Evolutionary conservation across 2,888 invertebrate genomes (phyloP), one percentile per base, ranked within the genome.

Genomic region (Dryococelus australis): DNA sequence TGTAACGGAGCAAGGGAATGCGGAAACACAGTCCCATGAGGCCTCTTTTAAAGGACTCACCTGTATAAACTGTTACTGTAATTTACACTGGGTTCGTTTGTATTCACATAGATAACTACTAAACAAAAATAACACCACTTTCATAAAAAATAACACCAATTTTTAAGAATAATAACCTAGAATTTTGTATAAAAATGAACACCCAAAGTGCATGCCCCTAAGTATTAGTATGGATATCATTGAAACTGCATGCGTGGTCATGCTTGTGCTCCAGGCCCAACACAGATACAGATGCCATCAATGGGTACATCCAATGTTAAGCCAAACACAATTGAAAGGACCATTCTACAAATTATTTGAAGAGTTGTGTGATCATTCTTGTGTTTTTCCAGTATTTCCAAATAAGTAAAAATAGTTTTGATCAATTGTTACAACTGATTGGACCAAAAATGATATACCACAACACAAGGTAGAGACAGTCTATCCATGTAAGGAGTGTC

Each of bases 371-470:
- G 86, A 86, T 0, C 65, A 86, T 12, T 28, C 86, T 8, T 86
- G 28, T 28, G 35, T 86, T 86, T 78, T 86, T 86, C 27, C 65
- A 16, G 78, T 86, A 78, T 51, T 85, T 53, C 51, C 43, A 26
- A 53, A 85, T 85, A 26, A 85, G 51, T 26, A 47, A 53, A 85
- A 53, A 51, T 10, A 86, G 65, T 86, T 86, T 86, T 24, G 86
- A 65, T 28, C 16, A 78, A 28, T 86, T 78, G 27, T 86, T 26
- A 35, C 24, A 27, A 65, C 13, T 27, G 10, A 65, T 27, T 65
- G 86, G 8, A 8, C 86, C 86, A 86, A 65, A 4, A 35, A 78
- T 78, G 8, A 53, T 24, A 27, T 78, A 53, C 20, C 65, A 86
- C 12, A 35, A 86, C 27, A 51, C 65, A 78, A 65, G 0, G n/a